Evolutionary conservation across 2,888 invertebrate genomes (phyloP), one percentile per base, ranked within the genome.

Genomic region (Rotaria magnacalcarata): DNA sequence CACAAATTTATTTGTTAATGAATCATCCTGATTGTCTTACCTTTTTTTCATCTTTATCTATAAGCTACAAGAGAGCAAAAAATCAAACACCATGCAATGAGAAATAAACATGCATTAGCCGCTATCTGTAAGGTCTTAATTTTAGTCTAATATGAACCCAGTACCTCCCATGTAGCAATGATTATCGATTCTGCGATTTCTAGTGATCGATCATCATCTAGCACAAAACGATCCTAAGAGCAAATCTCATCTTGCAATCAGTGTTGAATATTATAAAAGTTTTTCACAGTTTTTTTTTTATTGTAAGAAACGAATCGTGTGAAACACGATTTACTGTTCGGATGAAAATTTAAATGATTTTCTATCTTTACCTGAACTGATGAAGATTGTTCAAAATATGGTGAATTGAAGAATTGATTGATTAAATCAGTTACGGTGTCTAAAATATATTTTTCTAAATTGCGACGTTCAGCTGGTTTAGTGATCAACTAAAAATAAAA

Each of bases 381-480:
- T 56, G 96, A 96, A 90, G 96, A 96, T 92, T 96, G 96, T 92
- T 97, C 96, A 86, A 96, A 96, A 92, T 96, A 97, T 19, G 96
- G 96, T 87, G 96, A 96, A 91, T 95, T 96, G 93, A 97, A 97
- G 93, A 97, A 97, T 0, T 96, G 96, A 88, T 95, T 94, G 88
- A 97, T 94, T 86, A 97, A 95, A 90, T 94, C 96, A 94, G 96
- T 95, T 21, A 97, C 93, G 60, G 95, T 95, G 89, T 94, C 94
- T 0, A 96, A 95, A 6, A 97, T 96, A 91, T 97, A 97, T 91
- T 94, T 94, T 89, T 96, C 94, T 90, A 96, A 92, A 19, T n/a
- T 24, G 10, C 80, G 80, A 24, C 34, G 47, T 80, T 80, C 80
- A 43, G 3, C 8, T n/a, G 47, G 7, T 47, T 24, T 80, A 3